phyloP scores from a whole-genome alignment of 2,113 vertebrate species.

The Cryptomyrus ogoouensis region DNA sequence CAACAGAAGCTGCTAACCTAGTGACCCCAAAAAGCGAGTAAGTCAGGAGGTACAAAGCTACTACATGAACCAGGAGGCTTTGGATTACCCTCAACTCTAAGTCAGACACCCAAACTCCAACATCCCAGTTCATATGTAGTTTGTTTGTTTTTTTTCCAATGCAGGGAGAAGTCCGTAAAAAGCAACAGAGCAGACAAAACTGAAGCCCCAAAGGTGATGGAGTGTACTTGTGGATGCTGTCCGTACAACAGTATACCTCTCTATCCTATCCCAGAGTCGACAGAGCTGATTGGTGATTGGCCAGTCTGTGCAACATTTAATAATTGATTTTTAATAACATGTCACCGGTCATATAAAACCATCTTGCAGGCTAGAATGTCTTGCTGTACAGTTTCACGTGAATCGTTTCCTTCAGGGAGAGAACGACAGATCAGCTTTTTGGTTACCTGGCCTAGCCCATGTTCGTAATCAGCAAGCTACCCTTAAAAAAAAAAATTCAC shows the following conservation, averaged over 20 bases:
- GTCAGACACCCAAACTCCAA: neutral
- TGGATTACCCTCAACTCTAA: neutral
- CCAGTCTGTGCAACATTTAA: neutral
- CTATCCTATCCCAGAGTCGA: neutral
- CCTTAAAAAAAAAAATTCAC: neutral
- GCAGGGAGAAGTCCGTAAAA: neutral
- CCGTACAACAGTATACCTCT: neutral
- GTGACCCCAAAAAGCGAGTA: neutral
- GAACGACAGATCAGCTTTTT: neutral
- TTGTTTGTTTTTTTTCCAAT: neutral
- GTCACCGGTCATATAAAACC: neutral
- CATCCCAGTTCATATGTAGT: neutral
- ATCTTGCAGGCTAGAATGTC: neutral
- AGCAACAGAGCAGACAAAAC: neutral
- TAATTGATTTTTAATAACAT: neutral
- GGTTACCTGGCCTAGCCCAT: neutral
- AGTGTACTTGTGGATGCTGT: neutral
- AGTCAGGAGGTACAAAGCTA: neutral
- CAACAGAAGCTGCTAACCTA: neutral
- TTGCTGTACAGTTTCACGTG: neutral
- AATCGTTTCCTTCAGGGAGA: neutral
- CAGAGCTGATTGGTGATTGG: neutral
- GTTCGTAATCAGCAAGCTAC: neutral
- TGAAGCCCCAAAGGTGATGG: neutral
- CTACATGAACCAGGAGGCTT: neutral